Evolutionary conservation across 2,888 invertebrate species (phyloP), one percentile per base, ranked within the genome.

Genomic region (Habrosyne pyritoides): DNA sequence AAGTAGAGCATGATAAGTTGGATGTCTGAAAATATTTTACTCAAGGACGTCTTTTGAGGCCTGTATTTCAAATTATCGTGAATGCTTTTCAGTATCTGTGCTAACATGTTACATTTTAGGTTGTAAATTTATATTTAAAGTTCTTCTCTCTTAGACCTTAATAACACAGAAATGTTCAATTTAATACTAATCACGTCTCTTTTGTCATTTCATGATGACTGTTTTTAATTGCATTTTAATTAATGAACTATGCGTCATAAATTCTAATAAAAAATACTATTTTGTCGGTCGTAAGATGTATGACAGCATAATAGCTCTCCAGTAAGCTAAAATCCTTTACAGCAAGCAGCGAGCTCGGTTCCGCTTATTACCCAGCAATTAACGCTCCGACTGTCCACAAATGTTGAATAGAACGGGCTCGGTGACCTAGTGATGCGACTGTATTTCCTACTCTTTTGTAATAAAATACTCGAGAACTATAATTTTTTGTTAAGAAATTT

Each of bases 311-410:
- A 33, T 33, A 33, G 33, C 0, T n/a, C 4, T n/a, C 18, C 14
- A 18, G 8, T 6, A 42, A 42, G 8, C 18, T 42, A 42, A 42
- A n/a, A n/a, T n/a, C 36, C 14, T 42, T 42, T 42, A 18, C 42
- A 42, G 42, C 42, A 42, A 36, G 8, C 8, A 42, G 59, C 59
- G 57, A 57, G 59, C 62, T 64, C 56, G 51, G 66, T 75, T 73
- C 68, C 67, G 69, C 66, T 67, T 69, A 70, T 72, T 74, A 73
- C 66, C 60, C 66, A 68, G 66, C 73, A 73, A 81, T 83, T 81
- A 81, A 73, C 63, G 74, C 71, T 73, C 63, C 56, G 64, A 67
- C 62, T 60, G 67, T 61, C 63, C 55, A 60, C 30, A 53, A 58
- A 57, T 65, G 61, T 68, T 67, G 64, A 69, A 59, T 56, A 63